Conservation (phyloP, 2,888 invertebrate species). For the Ypsolopha sequella region DNA sequence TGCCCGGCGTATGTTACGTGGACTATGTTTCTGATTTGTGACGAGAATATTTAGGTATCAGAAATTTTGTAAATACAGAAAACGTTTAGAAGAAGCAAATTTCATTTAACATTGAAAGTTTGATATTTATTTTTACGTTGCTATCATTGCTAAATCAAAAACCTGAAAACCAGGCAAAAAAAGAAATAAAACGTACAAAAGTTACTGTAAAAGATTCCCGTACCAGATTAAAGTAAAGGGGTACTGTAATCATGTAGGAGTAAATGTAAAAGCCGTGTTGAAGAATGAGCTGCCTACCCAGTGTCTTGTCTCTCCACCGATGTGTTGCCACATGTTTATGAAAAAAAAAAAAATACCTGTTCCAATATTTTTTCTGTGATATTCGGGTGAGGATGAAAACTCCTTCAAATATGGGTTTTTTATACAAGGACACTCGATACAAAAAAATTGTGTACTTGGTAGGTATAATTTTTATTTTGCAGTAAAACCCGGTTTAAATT, state of each 20-base stretch:
- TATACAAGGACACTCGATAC: neutral
- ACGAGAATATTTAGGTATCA: neutral
- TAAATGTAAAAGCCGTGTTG: conserved; percentile 53
- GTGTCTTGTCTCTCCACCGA: neutral
- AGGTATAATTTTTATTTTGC: neutral
- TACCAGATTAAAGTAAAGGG: conserved; percentile 19
- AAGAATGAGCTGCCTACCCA: conserved; percentile 17
- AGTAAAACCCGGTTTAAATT: neutral
- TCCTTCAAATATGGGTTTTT: neutral
- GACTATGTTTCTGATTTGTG: neutral
- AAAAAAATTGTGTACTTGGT: no score
- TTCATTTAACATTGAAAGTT: neutral
- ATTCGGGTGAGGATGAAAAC: neutral
- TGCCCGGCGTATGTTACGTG: neutral
- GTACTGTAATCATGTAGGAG: conserved; percentile 31
- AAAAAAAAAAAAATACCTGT: neutral
- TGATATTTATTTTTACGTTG: neutral
- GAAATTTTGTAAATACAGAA: neutral
- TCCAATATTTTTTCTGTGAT: neutral
- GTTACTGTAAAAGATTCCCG: neutral
- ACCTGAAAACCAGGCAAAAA: neutral
- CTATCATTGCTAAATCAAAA: neutral
- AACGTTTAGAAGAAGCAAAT: neutral
- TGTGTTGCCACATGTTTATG: neutral
- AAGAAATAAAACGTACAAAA: neutral